Evolutionary conservation across 2,113 vertebrate genomes (phyloP).

Genomic region (Microtus montanus): DNA sequence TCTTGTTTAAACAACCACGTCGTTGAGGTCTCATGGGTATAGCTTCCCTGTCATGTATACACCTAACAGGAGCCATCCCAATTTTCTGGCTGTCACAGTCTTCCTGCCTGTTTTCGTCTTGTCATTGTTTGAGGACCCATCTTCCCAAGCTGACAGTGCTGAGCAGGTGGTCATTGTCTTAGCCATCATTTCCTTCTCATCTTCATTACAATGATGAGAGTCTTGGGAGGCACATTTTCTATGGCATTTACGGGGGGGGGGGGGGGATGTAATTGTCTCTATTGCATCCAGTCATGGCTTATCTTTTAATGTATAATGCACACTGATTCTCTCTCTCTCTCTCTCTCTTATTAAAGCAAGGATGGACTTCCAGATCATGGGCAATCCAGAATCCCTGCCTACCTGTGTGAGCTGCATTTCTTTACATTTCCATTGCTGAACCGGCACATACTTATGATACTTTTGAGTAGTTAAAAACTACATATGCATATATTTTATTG

Average conservation of each 20-base stretch:
- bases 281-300: neutral
- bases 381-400: slow-evolving; percentile 70
- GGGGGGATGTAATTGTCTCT: neutral
- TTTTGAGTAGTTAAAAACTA: neutral
- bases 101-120: neutral
- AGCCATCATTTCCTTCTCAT: neutral
- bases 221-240: slow-evolving; percentile 2
- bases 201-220: neutral
- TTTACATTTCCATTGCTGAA: slow-evolving; percentile 13
- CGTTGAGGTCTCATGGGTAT: neutral
- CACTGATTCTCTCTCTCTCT: neutral
- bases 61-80: neutral
- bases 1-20: neutral
- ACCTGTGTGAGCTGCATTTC: slow-evolving; percentile 83
- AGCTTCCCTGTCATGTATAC: neutral
- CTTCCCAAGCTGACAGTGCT: neutral
- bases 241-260: neutral
- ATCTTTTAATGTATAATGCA: slow-evolving; percentile 13
- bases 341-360: slow-evolving; percentile 68
- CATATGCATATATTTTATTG: neutral
- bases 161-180: neutral
- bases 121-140: neutral
- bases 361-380: slow-evolving; percentile 75
- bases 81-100: too few relatives aligned
- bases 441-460: neutral